Evolutionary conservation across 2,888 invertebrate species (phyloP).

Genomic region (Acleris emargana): DNA sequence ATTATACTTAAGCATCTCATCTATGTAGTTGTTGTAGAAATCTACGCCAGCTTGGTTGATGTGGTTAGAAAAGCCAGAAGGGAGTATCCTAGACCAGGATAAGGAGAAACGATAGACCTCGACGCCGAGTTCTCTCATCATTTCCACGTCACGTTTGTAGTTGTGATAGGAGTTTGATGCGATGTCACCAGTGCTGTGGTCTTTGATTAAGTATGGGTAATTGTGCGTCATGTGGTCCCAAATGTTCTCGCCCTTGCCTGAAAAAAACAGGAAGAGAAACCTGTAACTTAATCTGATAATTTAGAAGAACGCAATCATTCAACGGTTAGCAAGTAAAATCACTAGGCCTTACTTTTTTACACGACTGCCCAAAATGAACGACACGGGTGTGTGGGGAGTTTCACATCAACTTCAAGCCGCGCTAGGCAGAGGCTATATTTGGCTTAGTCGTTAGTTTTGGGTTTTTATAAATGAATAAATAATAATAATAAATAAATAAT

Average conservation of each 20-base stretch:
- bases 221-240: slow-evolving; percentile 82
- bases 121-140: slow-evolving; percentile 40
- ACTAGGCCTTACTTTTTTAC: too few relatives aligned
- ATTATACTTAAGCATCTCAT: slow-evolving; percentile 77
- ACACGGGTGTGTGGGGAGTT: too few relatives aligned
- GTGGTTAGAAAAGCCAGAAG: slow-evolving; percentile 67
- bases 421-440: neutral
- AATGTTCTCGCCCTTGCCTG: slow-evolving; percentile 74
- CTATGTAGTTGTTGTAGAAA: slow-evolving; percentile 81
- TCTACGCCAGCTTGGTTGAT: slow-evolving; percentile 56
- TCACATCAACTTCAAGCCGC: too few relatives aligned
- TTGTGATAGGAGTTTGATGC: slow-evolving; percentile 80
- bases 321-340: too few relatives aligned
- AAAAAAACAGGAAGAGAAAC: neutral
- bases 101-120: slow-evolving; percentile 74
- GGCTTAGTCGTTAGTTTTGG: neutral
- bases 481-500: too few relatives aligned
- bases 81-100: slow-evolving; percentile 83
- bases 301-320: too few relatives aligned
- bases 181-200: slow-evolving; percentile 77
- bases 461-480: too few relatives aligned
- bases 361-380: too few relatives aligned
- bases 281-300: too few relatives aligned
- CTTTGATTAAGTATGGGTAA: slow-evolving; percentile 56
- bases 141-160: slow-evolving; percentile 69